Base-by-base conservation (phyloP, 2,888 invertebrate species). In the Vannuccia rotundouncinata region DNA sequence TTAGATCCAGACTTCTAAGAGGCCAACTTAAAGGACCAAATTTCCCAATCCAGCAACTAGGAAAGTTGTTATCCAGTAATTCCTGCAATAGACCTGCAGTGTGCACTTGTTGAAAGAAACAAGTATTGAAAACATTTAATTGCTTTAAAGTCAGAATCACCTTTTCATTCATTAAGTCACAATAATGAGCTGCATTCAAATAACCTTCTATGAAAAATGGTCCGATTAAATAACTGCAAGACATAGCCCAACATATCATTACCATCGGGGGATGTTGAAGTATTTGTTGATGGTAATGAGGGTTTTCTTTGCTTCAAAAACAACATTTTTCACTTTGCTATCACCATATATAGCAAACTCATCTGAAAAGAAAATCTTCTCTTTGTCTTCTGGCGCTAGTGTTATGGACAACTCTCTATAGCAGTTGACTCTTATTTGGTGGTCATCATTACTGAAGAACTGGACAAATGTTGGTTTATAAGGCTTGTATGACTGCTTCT, bases 241-340 rank as follows among this genome's bases (percentile, higher is more conserved):
- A 75, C 29, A 75, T 75, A 75, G 75, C 75, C 31, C 75, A n/a
- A 22, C 75, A 75, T 31, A 75, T 31, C 75, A 75, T 75, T 31
- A 75, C 75, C 29, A 75, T 75, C 29, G 75, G 74, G 31, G 75
- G 75, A 75, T 75, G 75, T 31, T 75, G 75, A 75, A 31, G 29
- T 29, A 75, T 31, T 75, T 75, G 75, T 31, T 75, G 30, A 75
- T 75, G 31, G 75, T 75, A 75, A 75, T 75, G 75, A 29, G 75
- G 75, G 31, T 75, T 75, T 75, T 75, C 75, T 31, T 75, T 75
- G 30, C 29, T 31, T 29, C 75, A 75, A 75, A n/a, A 31, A 75
- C 75, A 75, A 29, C 29, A 31, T 75, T 75, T 75, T 75, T 75
- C 31, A 2, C 22, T 75, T 75, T 75, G 75, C 75, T 31, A 31